Conservation (phyloP, 1,140 invertebrate genomes). For the Adelges cooleyi region DNA sequence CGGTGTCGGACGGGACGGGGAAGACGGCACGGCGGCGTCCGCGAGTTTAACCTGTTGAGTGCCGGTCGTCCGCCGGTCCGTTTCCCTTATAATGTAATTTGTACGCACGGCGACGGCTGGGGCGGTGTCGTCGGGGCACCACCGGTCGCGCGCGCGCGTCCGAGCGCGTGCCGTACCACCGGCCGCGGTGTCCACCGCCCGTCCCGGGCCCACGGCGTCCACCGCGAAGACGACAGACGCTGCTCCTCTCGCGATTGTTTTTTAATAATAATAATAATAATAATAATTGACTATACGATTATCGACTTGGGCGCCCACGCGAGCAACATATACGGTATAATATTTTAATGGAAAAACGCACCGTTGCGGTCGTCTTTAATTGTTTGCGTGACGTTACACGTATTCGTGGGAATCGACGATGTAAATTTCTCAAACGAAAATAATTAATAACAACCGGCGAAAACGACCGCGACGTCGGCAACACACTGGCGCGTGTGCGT, state of each 20-base stretch:
- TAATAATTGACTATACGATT: too few species aligned
- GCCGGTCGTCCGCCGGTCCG: constrained; percentile 2
- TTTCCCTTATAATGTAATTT: neutral
- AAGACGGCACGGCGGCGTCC: neutral
- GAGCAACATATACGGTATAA: too few species aligned
- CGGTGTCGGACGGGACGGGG: neutral
- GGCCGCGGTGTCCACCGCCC: neutral
- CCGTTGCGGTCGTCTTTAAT: too few species aligned
- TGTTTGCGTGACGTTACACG: too few species aligned
- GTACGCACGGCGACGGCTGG: neutral
- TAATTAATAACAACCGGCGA: too few species aligned
- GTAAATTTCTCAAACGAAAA: too few species aligned
- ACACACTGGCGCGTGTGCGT: neutral
- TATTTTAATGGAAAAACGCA: too few species aligned
- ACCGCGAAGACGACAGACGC: neutral
- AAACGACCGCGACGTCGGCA: neutral
- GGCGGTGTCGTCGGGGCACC: neutral
- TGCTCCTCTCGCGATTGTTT: too few species aligned
- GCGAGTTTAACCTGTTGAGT: constrained; percentile 11
- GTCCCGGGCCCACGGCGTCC: neutral
- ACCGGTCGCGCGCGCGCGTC: neutral
- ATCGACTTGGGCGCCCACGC: too few species aligned
- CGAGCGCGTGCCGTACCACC: neutral
- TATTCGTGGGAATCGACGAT: too few species aligned
- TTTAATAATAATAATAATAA: too few species aligned